Evolutionary conservation across 2,888 invertebrate genomes (phyloP).

Genomic region (Anoplius nigerrimus): DNA sequence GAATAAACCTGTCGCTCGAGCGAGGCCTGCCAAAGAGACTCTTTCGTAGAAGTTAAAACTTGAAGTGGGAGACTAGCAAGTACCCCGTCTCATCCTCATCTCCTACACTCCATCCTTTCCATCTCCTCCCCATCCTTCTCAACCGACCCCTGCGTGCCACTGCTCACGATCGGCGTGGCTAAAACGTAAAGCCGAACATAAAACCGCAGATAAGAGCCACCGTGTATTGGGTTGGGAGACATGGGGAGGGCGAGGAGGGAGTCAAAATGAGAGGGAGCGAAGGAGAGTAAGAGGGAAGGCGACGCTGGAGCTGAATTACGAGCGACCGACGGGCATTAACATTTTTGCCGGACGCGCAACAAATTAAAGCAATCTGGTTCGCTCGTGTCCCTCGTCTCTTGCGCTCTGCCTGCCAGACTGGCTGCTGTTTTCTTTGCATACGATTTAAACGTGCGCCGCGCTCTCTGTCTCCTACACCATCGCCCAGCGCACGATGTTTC

Average conservation of each 20-base stretch:
- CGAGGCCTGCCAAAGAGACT: constrained; percentile 9
- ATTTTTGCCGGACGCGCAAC: constrained; percentile 69
- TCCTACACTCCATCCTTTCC: constrained; percentile 19
- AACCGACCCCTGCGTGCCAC: constrained; percentile 15
- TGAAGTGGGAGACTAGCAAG: constrained; percentile 51
- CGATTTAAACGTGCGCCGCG: constrained; percentile 46
- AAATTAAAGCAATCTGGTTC: constrained; percentile 72
- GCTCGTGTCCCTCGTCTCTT: constrained; percentile 54
- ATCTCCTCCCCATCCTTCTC: constrained; percentile 6
- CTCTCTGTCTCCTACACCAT: constrained; percentile 34
- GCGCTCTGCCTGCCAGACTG: constrained; percentile 28
- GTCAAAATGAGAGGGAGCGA: constrained; percentile 31
- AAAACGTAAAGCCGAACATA: constrained; percentile 70
- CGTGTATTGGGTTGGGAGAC: constrained; percentile 45
- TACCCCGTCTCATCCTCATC: constrained; percentile 41
- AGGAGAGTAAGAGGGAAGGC: constrained; percentile 24
- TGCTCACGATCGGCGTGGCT: constrained; percentile 45
- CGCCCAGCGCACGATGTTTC: constrained; percentile 11
- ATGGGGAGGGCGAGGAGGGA: constrained; percentile 38
- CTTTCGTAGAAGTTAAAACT: constrained; percentile 58
- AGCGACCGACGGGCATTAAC: constrained; percentile 69
- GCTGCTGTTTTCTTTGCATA: constrained; percentile 32
- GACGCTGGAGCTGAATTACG: constrained; percentile 65
- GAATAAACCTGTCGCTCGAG: constrained; percentile 61
- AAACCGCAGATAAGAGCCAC: constrained; percentile 70